Percentiles rank a stretch among this genome's conserved stretches.
Evolutionary conservation across 2,888 invertebrate genomes (phyloP).

Genomic region (Serripes groenlandicus): DNA sequence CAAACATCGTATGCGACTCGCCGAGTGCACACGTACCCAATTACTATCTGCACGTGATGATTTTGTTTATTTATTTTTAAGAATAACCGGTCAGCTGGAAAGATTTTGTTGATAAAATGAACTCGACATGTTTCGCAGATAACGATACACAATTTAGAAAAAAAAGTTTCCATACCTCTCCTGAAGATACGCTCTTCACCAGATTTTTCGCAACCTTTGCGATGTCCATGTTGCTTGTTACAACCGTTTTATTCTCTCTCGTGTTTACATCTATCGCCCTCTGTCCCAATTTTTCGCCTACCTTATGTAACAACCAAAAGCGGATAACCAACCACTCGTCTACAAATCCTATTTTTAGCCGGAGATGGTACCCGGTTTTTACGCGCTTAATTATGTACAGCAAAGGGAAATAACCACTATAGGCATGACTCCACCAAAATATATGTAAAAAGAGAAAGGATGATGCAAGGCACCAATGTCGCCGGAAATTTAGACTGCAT

Average conservation of each 20-base stretch:
- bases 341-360: constrained; percentile 20
- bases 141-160: constrained; percentile 80
- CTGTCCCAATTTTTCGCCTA: constrained; percentile 27
- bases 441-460: too few relatives aligned
- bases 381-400: neutral
- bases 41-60: too few relatives aligned
- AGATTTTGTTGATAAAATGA: too few relatives aligned
- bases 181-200: constrained; percentile 83
- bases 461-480: too few relatives aligned
- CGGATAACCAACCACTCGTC: constrained; percentile 60
- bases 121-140: constrained; percentile 88
- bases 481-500: too few relatives aligned
- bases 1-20: too few relatives aligned
- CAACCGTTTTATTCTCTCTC: neutral
- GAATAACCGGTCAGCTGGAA: too few relatives aligned
- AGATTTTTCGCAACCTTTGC: constrained; percentile 84
- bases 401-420: constrained; percentile 13
- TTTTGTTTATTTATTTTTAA: too few relatives aligned
- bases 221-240: constrained; percentile 72
- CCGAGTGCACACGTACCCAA: too few relatives aligned
- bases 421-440: too few relatives aligned
- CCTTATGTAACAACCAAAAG: constrained; percentile 57
- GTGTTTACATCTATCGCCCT: constrained; percentile 5
- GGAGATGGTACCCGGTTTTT: neutral
- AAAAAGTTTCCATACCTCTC: constrained; percentile 78